These are phyloP conservation scores for Patella ulyssiponensis DNA, from an alignment of 2,888 invertebrate genomes.

Conservation along the genomic window DNA sequence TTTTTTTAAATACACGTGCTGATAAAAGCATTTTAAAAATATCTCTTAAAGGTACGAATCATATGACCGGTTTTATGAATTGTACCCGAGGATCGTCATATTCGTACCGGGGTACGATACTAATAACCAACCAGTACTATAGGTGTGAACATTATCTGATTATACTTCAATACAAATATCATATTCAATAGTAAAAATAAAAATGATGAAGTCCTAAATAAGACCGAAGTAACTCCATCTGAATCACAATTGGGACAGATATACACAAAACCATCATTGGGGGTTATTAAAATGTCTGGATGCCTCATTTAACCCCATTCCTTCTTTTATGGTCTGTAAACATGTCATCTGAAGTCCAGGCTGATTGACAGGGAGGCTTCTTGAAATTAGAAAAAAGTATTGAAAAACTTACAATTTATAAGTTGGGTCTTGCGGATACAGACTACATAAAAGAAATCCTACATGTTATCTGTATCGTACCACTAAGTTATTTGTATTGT, in stretches of 20 bases:
- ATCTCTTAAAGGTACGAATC: too few relatives aligned
- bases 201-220: too few relatives aligned
- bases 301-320: background rate
- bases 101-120: too few relatives aligned
- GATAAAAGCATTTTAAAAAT: too few relatives aligned
- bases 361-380: background rate
- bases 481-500: background rate
- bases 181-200: too few relatives aligned
- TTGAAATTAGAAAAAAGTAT: background rate
- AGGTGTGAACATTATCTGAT: too few relatives aligned
- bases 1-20: too few relatives aligned
- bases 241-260: background rate
- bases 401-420: too few relatives aligned
- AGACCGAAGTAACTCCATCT: background rate
- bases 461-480: background rate
- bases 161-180: too few relatives aligned
- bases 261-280: background rate
- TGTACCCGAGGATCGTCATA: too few relatives aligned
- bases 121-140: too few relatives aligned
- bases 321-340: background rate
- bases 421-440: background rate
- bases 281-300: background rate
- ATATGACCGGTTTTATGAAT: too few relatives aligned
- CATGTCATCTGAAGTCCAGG: background rate
- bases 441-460: background rate